Evolutionary conservation across 2,888 invertebrate species (phyloP).

Genomic region (Acanthopleura granulata): DNA sequence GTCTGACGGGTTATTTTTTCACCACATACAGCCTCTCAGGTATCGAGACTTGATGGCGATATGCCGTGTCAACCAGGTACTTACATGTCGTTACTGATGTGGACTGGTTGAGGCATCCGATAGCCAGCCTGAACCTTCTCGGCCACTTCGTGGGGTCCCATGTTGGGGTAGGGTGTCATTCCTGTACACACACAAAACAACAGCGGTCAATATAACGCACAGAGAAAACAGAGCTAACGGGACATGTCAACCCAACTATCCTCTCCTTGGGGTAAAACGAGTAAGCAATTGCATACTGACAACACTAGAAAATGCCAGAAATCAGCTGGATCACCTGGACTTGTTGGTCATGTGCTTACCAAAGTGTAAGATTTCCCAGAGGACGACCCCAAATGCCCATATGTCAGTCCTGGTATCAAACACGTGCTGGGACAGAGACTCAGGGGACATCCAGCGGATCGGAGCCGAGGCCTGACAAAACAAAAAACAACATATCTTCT

Average conservation of each 20-base stretch:
- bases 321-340: neutral
- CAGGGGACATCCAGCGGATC: constrained; percentile 95
- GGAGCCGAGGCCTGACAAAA: constrained; percentile 70
- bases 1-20: too few relatives aligned
- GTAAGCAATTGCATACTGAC: neutral
- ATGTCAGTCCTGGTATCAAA: constrained; percentile 95
- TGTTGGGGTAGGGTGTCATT: constrained; percentile 93
- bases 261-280: too few relatives aligned
- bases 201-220: too few relatives aligned
- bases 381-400: constrained; percentile 94
- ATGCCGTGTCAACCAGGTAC: constrained; percentile 31
- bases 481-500: neutral
- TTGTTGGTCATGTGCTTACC: constrained; percentile 59
- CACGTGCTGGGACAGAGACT: constrained; percentile 92
- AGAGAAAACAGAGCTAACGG: too few relatives aligned
- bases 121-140: constrained; percentile 85
- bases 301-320: neutral
- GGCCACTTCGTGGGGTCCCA: constrained; percentile 91
- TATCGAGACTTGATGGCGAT: too few relatives aligned
- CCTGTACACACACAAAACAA: constrained; percentile 73
- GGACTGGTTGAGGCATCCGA: constrained; percentile 91
- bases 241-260: too few relatives aligned
- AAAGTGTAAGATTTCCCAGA: constrained; percentile 96
- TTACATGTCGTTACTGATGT: constrained; percentile 87
- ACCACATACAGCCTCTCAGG: too few relatives aligned